Evolutionary conservation across 2,113 vertebrate species (phyloP).

Genomic region (Crypturellus undulatus): DNA sequence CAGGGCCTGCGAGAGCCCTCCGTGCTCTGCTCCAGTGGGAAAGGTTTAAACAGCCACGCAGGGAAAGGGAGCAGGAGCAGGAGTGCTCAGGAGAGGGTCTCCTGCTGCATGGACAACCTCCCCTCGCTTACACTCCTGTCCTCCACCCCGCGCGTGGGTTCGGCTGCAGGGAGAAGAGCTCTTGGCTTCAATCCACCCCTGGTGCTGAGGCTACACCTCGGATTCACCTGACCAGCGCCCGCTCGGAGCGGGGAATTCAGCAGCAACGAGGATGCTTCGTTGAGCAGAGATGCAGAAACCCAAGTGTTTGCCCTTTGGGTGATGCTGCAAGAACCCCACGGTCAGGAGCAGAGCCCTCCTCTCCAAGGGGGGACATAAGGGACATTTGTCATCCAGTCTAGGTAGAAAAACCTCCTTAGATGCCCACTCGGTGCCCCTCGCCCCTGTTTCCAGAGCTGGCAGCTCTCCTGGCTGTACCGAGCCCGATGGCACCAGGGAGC

Average conservation of each 20-base stretch:
- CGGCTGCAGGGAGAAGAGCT: fast-evolving
- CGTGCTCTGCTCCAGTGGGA: not conserved
- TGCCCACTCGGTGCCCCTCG: not conserved
- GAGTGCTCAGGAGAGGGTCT: not conserved
- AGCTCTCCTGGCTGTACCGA: not conserved
- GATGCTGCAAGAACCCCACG: not conserved
- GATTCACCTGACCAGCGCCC: not conserved
- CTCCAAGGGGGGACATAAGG: not conserved
- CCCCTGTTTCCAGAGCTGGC: not conserved
- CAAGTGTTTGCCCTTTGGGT: no score
- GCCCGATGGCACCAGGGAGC: not conserved
- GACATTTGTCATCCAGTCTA: not conserved
- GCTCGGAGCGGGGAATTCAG: fast-evolving
- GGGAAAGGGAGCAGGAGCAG: not conserved
- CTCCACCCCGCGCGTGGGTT: fast-evolving
- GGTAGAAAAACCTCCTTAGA: not conserved
- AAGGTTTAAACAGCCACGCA: not conserved
- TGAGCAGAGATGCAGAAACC: not conserved
- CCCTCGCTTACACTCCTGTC: not conserved
- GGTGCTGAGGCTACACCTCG: fast-evolving
- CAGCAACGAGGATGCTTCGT: not conserved
- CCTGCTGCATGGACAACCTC: not conserved
- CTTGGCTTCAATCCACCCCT: not conserved
- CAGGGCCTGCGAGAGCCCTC: not conserved
- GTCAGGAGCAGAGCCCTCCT: not conserved